A percentile compares a stretch with the other conserved stretches of the same genome.
Conservation (phyloP, 2,888 invertebrate genomes). For the Caenorhabditis virilis region DNA sequence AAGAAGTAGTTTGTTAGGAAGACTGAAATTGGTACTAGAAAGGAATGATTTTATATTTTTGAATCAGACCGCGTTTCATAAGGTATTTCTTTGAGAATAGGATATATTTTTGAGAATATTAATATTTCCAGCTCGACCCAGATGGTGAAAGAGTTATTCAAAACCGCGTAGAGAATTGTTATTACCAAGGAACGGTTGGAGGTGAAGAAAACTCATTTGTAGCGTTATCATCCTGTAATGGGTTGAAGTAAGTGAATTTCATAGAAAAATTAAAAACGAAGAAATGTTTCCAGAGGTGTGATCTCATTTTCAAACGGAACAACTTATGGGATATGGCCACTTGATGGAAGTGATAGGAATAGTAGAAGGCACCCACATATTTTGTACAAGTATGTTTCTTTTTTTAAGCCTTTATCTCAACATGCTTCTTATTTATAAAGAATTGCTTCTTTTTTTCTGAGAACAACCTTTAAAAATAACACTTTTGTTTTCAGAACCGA, state of each 20-base stretch:
- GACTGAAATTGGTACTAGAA: conserved; percentile 61
- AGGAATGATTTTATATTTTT: conserved; percentile 63
- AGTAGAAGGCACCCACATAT: conserved; percentile 64
- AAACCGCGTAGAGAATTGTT: conserved; percentile 78
- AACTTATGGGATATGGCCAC: conserved; percentile 95
- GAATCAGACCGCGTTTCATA: conserved; percentile 62
- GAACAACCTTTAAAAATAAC: neutral
- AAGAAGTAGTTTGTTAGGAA: conserved; percentile 48
- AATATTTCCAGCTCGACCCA: conserved; percentile 51
- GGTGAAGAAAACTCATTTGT: conserved; percentile 95
- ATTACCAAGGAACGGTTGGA: conserved; percentile 93
- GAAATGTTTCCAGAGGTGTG: conserved; percentile 72
- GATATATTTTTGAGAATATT: conserved; percentile 5
- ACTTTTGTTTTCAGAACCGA: conserved; percentile 20
- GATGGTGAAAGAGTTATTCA: conserved; percentile 54
- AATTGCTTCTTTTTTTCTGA: conserved; percentile 1
- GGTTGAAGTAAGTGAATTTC: conserved; percentile 76
- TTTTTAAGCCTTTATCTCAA: too few species aligned
- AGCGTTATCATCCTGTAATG: conserved; percentile 96
- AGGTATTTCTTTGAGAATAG: conserved; percentile 47
- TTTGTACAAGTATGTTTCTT: conserved; percentile 54
- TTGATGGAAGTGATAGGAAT: conserved; percentile 87
- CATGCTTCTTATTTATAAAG: too few species aligned
- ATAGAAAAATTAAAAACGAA: neutral
- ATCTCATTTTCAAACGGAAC: conserved; percentile 97